Percentiles rank a stretch among this genome's conserved stretches.
phyloP scores from a whole-genome alignment of 2,888 invertebrate species.

The Lepidocyrtoides sp. region DNA sequence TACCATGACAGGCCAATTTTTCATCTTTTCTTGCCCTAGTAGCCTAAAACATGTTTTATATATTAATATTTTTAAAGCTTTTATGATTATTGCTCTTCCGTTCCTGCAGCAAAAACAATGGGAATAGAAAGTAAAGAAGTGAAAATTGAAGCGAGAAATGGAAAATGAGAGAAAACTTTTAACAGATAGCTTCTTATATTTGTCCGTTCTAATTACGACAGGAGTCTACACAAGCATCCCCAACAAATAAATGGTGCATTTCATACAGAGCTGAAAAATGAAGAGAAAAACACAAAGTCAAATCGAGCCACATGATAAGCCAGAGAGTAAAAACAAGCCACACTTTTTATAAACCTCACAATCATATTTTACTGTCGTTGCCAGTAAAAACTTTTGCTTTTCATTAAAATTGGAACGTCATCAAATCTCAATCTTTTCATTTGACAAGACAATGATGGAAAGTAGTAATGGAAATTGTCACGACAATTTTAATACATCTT shows the following conservation, averaged over 20 bases:
- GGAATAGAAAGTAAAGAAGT: too few relatives aligned
- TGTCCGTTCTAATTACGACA: too few relatives aligned
- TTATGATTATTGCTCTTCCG: too few relatives aligned
- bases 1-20: too few relatives aligned
- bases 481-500: too few relatives aligned
- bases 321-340: neutral
- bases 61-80: too few relatives aligned
- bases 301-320: neutral
- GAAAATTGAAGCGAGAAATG: too few relatives aligned
- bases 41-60: neutral
- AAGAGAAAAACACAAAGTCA: neutral
- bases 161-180: too few relatives aligned
- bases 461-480: too few relatives aligned
- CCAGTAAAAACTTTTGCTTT: neutral
- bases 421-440: neutral
- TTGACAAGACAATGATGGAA: neutral
- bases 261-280: constrained; percentile 26
- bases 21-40: neutral
- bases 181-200: too few relatives aligned
- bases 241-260: neutral
- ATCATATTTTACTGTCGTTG: neutral
- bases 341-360: neutral
- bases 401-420: neutral
- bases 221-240: constrained; percentile 87
- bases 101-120: too few relatives aligned